These are phyloP conservation scores for Microchirus variegatus DNA, from an alignment of 2,797 vertebrate genomes.

Conservation along the genomic window DNA sequence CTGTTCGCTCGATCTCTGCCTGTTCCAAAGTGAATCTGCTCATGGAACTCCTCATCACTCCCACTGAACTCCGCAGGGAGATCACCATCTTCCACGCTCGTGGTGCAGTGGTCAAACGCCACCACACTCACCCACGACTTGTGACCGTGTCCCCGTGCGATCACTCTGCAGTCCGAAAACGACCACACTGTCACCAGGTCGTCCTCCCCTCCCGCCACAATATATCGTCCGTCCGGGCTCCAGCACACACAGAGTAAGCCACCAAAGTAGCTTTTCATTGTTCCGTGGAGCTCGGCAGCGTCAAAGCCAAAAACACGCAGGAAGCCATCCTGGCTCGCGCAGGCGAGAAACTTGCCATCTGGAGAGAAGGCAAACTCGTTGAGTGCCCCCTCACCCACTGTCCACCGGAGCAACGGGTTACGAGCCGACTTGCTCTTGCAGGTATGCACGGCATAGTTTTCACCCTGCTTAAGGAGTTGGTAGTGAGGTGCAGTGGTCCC, in stretches of 20 bases:
- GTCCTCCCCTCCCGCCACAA: conserved; percentile 95
- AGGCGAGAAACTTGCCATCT: conserved; percentile 94
- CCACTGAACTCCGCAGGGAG: conserved; percentile 91
- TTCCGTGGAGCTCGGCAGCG: conserved; percentile 91
- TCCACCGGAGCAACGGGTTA: conserved; percentile 96
- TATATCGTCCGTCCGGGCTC: conserved; percentile 98
- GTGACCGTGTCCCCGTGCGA: conserved; percentile 93
- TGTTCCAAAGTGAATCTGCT: conserved; percentile 86
- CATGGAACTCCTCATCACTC: conserved; percentile 95
- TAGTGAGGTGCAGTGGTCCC: conserved; percentile 96
- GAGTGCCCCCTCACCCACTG: conserved; percentile 93
- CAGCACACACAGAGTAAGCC: conserved; percentile 95
- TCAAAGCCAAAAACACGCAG: conserved; percentile 96
- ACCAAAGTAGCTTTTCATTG: conserved; percentile 99
- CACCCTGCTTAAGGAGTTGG: conserved; percentile 98
- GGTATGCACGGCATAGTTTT: conserved; percentile 92
- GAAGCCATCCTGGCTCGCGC: conserved; percentile 97
- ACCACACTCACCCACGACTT: conserved; percentile 98
- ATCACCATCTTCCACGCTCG: conserved; percentile 91
- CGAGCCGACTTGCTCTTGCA: conserved; percentile 97
- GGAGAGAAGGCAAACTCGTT: conserved; percentile 98
- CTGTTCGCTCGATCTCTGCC: conserved; percentile 88
- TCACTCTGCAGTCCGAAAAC: conserved; percentile 91
- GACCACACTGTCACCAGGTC: conserved; percentile 97
- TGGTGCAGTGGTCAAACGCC: conserved; percentile 95